Base-by-base conservation (phyloP, 2,113 vertebrate species). In the Notechis scutatus region DNA sequence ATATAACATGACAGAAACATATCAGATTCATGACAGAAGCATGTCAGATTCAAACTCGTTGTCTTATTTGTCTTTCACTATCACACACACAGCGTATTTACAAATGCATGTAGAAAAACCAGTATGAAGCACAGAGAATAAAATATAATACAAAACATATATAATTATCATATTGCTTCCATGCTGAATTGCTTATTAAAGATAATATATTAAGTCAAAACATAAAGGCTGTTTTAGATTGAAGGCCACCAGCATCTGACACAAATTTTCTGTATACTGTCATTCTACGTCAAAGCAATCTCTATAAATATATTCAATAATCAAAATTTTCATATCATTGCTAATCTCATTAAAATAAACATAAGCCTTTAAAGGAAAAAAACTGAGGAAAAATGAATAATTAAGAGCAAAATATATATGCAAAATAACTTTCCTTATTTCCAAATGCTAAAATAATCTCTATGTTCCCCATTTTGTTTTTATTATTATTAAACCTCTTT, bases 331-430 rank as follows among this genome's bases (percentile, higher is more conserved):
- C 69, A 39, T 81, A 81, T 81, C 69, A 81, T 39, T 81, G n/a
- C 69, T 81, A 39, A 81, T 81, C 69, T 81, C 18, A 81, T 94
- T 96, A 91, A 93, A 92, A 88, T 92, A 91, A 94, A 87, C 90
- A 93, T 95, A 94, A 34, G 34, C 18, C 2, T 39, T 81, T 34
- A 39, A 91, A 92, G 74, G 92, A 95, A 93, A 20, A 92, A 20
- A 92, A 94, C 85, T 85, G 3, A 93, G 42, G 50, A 93, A 96
- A 96, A 54, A 93, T 90, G 91, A 96, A 96, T 18, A 50, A 95
- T 96, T 95, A 96, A 97, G 95, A 96, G 93, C 61, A 94, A 91
- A 94, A 94, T 93, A 90, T 29, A 93, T 96, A 93, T 93, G 94
- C 94, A 94, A 92, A 87, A 91, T 12, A 91, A 52, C 69, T 92